Base-by-base conservation (phyloP, 2,888 invertebrate species). In the Cancer borealis region DNA sequence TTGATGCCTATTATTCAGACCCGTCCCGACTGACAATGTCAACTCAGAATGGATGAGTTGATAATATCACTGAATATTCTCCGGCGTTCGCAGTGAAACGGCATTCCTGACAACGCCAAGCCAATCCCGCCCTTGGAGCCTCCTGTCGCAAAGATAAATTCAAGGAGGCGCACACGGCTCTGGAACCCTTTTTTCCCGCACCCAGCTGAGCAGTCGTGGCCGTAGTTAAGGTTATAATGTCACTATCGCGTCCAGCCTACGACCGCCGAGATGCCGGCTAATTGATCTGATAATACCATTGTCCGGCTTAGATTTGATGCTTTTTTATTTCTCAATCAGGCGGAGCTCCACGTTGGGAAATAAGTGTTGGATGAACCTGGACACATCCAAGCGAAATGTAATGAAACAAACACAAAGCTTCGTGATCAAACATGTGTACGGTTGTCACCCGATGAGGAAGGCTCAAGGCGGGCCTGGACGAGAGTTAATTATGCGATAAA, bases 1-100 rank as follows among this genome's bases (percentile, higher is more conserved):
- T 95, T 95, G 95, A 93, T 94, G 92, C 94, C 95, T 95, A 95
- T 95, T 95, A 95, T 95, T 95, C 95, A 95, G 95, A 91, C 92
- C 93, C 95, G 94, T 94, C 94, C 92, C 95, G 93, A 88, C 95
- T 95, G 95, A 95, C 95, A 95, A 95, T 95, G 95, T 95, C 95
- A 94, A 92, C 94, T 92, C 94, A 94, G 94, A 95, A 95, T 95
- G 95, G 95, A 95, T 95, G 95, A 95, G 92, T 94, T 95, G 95
- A 95, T 95, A 95, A 95, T 95, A 95, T 95, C 95, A 92, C 95
- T 88, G 91, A 94, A 66, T 93, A 92, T 92, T 93, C 95, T 91
- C 94, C 88, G 73, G 90, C 87, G 88, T 45, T 39, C 89, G 26
- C 88, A 73, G 92, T 73, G 45, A 47, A 92, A 92, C 94, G 89